Evolutionary conservation across 2,888 invertebrate genomes (phyloP), one percentile per base, ranked within the genome.

Genomic region (Archaeoteleia sp.): DNA sequence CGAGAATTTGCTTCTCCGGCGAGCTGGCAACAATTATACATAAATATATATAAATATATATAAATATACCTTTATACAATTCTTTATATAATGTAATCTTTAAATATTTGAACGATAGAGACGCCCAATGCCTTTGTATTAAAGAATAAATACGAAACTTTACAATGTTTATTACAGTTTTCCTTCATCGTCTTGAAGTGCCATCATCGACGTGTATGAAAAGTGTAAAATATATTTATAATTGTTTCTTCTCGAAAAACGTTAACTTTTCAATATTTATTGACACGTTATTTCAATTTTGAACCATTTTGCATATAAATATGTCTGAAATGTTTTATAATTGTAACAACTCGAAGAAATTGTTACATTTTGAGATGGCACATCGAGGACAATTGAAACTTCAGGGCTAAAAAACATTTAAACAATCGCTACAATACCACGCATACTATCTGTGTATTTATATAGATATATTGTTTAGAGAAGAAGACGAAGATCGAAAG

Each of bases 1-100:
- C 69, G 74, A 69, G 72, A 76, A 77, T 75, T 81, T 78, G 85
- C 85, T 85, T 84, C 84, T 85, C 84, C 85, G 83, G 85, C 84
- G 82, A 85, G 85, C 85, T 81, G 82, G 79, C 82, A 79, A 78
- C 77, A 80, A n/a, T 81, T 80, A 79, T 77, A 80, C 71, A 78
- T 79, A 79, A 48, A 78, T 77, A 73, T 72, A n/a, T n/a, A n/a
- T n/a, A n/a, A n/a, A n/a, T 58, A 69, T 68, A 71, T 71, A 71
- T 66, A 70, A 65, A 71, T 72, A 76, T 71, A 79, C 77, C 77
- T 82, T 79, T 80, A 79, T 77, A 81, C 74, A 73, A 79, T 74
- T 74, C 76, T 80, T 79, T 79, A 78, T 78, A 78, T 75, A 75
- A 67, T 77, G 75, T 79, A 82, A 77, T 78, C 78, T 77, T 75